Evolutionary conservation across 2,888 invertebrate species (phyloP), one percentile per base, ranked within the genome.

Genomic region (Napeogenes inachia): DNA sequence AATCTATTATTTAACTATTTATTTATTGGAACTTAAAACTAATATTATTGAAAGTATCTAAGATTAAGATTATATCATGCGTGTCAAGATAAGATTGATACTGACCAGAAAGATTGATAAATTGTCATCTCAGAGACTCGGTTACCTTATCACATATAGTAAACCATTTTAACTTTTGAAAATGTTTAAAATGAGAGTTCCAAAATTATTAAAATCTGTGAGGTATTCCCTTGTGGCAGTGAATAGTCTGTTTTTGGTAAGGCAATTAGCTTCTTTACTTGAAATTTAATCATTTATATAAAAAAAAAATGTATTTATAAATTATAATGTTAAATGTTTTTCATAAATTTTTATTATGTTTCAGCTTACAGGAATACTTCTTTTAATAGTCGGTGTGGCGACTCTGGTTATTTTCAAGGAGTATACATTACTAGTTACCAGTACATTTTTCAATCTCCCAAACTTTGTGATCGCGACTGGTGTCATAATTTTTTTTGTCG

Each of bases 231-330:
- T 96, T 72, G 94, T 94, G 75, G 89, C 92, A 57, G 94, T 95
- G 74, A 96, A 95, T 84, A 87, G 94, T 67, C 75, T 94, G 57
- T 94, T 95, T 88, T 91, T 95, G 93, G 96, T 96, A 84, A 93
- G 94, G 54, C 32, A 47, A 13, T 42, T 21, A 4, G 53, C n/a
- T 45, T 53, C 32, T 42, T 12, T 12, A 10, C 12, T 42, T 10
- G 10, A 8, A 8, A 6, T 42, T 42, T 12, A 35, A 35, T 30
- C 38, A 10, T 35, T 4, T 3, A 54, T 32, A 54, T 2, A 42
- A 30, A 32, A 45, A 32, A 45, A 13, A 46, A 57, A 45, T 13
- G 30, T 45, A 57, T 30, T 21, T 30, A 13, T 10, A 46, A 57
- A 45, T 12, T 30, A n/a, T 45, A 45, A 10, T 58, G 3, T 42